A percentile compares a stretch with the other conserved stretches of the same genome.
phyloP scores from a whole-genome alignment of 2,888 invertebrate species.

The Furcula furcula region DNA sequence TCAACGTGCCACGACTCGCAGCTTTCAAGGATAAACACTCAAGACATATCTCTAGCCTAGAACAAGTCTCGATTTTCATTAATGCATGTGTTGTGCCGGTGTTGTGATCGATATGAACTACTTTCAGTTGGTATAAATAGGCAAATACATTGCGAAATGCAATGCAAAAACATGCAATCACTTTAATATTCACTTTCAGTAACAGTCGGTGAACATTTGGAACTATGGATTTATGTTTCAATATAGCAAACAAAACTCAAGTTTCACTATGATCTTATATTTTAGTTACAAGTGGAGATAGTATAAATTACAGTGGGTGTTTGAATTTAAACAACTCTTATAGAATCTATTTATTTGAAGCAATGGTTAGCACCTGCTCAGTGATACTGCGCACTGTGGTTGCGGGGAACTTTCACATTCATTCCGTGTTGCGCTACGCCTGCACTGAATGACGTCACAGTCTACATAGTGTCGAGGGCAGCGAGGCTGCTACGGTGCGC shows the following conservation, averaged over 20 bases:
- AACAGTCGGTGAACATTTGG: constrained; percentile 38
- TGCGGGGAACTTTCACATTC: constrained; percentile 77
- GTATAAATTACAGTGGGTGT: too few relatives aligned
- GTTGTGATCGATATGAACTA: constrained; percentile 36
- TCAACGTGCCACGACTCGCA: constrained; percentile 47
- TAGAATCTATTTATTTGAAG: constrained; percentile 40
- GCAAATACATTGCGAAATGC: too few relatives aligned
- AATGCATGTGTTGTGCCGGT: constrained; percentile 40
- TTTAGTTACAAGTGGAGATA: too few relatives aligned
- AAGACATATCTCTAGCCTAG: constrained; percentile 40
- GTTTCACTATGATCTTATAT: too few relatives aligned
- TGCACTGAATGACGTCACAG: constrained; percentile 64
- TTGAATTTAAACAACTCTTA: constrained; percentile 24
- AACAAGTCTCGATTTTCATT: constrained; percentile 38
- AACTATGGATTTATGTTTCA: constrained; percentile 14
- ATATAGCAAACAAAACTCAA: neutral
- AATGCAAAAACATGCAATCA: constrained; percentile 43
- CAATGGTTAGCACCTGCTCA: constrained; percentile 66
- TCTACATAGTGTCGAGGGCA: constrained; percentile 37
- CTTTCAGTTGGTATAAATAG: constrained; percentile 27
- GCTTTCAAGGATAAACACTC: constrained; percentile 66
- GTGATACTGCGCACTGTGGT: constrained; percentile 53
- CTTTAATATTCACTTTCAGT: constrained; percentile 31
- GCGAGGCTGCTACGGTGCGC: constrained; percentile 28
- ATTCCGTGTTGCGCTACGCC: constrained; percentile 64